A percentile compares a stretch with the other conserved stretches of the same genome.
These are phyloP conservation scores for Cnemophilus loriae DNA, from an alignment of 2,113 vertebrate genomes.

Conservation along the genomic window DNA sequence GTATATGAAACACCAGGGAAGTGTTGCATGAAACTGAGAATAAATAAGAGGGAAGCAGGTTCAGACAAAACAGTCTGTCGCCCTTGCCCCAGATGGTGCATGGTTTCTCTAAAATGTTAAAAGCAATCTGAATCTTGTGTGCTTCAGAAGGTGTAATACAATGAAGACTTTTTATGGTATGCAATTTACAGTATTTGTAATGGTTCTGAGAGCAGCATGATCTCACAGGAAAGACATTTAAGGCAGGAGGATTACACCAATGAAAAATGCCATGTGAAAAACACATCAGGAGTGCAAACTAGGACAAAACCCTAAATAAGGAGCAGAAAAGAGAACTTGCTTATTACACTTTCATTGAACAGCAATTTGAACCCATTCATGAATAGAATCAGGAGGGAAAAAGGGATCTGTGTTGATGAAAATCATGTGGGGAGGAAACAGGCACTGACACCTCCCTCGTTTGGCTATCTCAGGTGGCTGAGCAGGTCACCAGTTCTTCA, in stretches of 20 bases:
- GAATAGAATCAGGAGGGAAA: not conserved
- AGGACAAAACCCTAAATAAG: not conserved
- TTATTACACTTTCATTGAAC: not conserved
- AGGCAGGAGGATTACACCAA: not conserved
- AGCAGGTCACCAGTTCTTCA: not conserved
- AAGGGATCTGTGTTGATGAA: not conserved
- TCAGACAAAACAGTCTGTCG: conserved; percentile 8
- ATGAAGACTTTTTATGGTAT: not conserved
- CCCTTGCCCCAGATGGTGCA: conserved; percentile 14
- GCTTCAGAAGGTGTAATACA: not conserved
- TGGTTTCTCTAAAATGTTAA: not conserved
- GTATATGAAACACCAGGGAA: not conserved
- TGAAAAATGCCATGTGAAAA: not conserved
- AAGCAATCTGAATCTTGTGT: not conserved
- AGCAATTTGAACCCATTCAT: not conserved
- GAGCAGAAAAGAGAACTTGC: not conserved
- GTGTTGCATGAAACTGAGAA: conserved; percentile 14
- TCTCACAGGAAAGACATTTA: conserved; percentile 10
- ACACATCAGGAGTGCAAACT: not conserved
- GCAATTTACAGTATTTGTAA: not conserved
- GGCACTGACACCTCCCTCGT: not conserved
- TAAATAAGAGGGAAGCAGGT: not conserved
- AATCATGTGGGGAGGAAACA: not conserved
- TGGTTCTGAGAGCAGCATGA: not conserved
- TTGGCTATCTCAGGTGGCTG: not conserved